Evolutionary conservation across 2,797 vertebrate genomes (phyloP).

Genomic region (Pterois miles): DNA sequence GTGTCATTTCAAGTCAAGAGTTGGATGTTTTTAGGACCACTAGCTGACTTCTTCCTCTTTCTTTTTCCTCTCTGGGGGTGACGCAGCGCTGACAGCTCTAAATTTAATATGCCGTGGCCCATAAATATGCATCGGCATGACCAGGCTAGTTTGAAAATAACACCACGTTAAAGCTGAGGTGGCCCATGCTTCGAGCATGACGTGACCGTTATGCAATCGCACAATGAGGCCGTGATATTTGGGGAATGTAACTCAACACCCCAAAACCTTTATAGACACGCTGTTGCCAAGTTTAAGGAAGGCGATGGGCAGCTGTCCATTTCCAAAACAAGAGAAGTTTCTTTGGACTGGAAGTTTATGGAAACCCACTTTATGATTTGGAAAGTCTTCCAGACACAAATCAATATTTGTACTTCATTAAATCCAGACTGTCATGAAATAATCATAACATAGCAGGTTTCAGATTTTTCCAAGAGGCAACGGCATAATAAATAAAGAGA

Average conservation of each 20-base stretch:
- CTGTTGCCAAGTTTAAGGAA: conserved; percentile 55
- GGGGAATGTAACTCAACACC: conserved; percentile 63
- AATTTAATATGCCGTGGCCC: conserved; percentile 56
- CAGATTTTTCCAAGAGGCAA: neutral
- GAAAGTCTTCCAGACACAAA: neutral
- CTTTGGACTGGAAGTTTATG: neutral
- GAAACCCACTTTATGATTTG: neutral
- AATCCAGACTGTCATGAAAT: neutral
- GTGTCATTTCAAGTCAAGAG: conserved; percentile 10
- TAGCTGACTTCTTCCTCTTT: conserved; percentile 25
- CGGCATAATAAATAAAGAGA: neutral
- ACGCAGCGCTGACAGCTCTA: conserved; percentile 66
- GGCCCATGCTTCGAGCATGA: conserved; percentile 61
- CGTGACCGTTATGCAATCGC: conserved; percentile 66
- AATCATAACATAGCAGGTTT: neutral
- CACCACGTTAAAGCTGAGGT: conserved; percentile 53
- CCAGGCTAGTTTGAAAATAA: conserved; percentile 76
- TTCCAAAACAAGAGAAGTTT: neutral
- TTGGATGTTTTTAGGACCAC: conserved; percentile 27
- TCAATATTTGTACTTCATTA: neutral
- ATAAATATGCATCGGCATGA: conserved; percentile 68
- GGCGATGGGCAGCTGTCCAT: conserved; percentile 13
- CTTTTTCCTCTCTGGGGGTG: conserved; percentile 14
- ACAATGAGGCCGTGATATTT: conserved; percentile 56
- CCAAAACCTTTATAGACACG: conserved; percentile 61